Evolutionary conservation across 1,140 invertebrate species (phyloP).

Genomic region (Drosophila ananassae): DNA sequence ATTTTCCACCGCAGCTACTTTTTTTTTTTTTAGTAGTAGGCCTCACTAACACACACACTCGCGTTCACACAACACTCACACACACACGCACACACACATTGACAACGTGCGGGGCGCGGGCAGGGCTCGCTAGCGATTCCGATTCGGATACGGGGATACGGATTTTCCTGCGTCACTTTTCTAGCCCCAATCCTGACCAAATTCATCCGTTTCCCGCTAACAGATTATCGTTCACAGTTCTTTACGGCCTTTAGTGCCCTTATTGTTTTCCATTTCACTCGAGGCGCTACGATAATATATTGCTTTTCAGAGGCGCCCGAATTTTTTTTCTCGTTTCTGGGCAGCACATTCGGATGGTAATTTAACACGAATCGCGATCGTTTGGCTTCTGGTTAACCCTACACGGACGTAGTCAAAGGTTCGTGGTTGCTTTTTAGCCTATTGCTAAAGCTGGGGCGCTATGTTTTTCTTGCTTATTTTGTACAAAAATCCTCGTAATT

Average conservation of each 20-base stretch:
- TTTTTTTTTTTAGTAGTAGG: slow-evolving; percentile 49
- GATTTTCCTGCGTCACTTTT: slow-evolving; percentile 52
- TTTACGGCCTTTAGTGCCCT: neutral
- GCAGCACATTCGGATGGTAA: slow-evolving; percentile 55
- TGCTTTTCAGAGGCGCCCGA: slow-evolving; percentile 66
- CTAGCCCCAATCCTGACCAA: slow-evolving; percentile 34
- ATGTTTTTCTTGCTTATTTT: slow-evolving; percentile 77
- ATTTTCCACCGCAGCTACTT: slow-evolving; percentile 57
- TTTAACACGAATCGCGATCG: slow-evolving; percentile 46
- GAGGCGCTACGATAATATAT: slow-evolving; percentile 56
- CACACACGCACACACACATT: slow-evolving; percentile 43
- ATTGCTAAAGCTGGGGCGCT: slow-evolving; percentile 52
- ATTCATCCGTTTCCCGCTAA: slow-evolving; percentile 32
- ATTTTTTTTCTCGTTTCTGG: slow-evolving; percentile 64
- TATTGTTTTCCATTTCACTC: slow-evolving; percentile 52
- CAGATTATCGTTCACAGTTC: slow-evolving; percentile 31
- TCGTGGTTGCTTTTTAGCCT: slow-evolving; percentile 54
- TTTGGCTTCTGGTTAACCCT: slow-evolving; percentile 36
- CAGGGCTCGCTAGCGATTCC: slow-evolving; percentile 47
- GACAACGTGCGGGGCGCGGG: slow-evolving; percentile 69
- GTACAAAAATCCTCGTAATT: slow-evolving; percentile 81
- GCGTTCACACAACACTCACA: slow-evolving; percentile 12
- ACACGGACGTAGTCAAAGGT: slow-evolving; percentile 46
- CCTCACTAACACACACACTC: slow-evolving; percentile 45
- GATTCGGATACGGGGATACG: slow-evolving; percentile 16